Percentiles rank a stretch among this genome's conserved stretches.
phyloP scores from a whole-genome alignment of 2,113 vertebrate genomes.

The Collichthys lucidus region DNA sequence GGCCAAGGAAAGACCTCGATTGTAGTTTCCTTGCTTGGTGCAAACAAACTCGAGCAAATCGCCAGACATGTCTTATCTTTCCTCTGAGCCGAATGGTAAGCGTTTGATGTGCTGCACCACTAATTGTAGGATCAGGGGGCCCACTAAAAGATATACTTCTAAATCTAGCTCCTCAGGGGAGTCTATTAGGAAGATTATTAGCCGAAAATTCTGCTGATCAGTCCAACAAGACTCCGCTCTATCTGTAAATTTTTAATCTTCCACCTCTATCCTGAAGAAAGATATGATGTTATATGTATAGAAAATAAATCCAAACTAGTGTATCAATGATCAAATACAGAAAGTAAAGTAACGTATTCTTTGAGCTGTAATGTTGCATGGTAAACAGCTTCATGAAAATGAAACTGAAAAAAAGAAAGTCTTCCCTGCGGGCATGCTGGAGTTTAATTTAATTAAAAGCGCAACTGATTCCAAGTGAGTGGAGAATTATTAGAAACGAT shows the following conservation, averaged over 20 bases:
- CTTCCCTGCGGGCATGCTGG: neutral
- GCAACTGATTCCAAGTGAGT: neutral
- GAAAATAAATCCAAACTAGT: neutral
- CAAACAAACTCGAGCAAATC: neutral
- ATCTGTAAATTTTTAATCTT: constrained; percentile 41
- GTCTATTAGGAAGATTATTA: constrained; percentile 55
- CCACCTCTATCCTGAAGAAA: neutral
- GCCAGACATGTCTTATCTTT: neutral
- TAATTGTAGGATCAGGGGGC: constrained; percentile 8
- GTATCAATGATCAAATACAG: neutral
- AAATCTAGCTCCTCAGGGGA: constrained; percentile 42
- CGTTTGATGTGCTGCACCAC: constrained; percentile 43
- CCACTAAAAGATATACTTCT: constrained; percentile 18
- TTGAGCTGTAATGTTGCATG: neutral
- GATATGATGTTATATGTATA: neutral
- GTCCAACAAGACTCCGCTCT: neutral
- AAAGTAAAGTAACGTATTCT: neutral
- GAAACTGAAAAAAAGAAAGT: neutral
- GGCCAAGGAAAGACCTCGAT: neutral
- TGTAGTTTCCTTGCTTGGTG: neutral
- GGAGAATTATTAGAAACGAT: neutral
- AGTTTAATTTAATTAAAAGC: neutral
- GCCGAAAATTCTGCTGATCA: constrained; percentile 46
- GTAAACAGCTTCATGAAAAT: neutral
- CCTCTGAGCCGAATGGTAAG: constrained; percentile 1